These are phyloP conservation scores for Gonioctena quinquepunctata DNA, from an alignment of 1,140 invertebrate species.

Conservation along the genomic window DNA sequence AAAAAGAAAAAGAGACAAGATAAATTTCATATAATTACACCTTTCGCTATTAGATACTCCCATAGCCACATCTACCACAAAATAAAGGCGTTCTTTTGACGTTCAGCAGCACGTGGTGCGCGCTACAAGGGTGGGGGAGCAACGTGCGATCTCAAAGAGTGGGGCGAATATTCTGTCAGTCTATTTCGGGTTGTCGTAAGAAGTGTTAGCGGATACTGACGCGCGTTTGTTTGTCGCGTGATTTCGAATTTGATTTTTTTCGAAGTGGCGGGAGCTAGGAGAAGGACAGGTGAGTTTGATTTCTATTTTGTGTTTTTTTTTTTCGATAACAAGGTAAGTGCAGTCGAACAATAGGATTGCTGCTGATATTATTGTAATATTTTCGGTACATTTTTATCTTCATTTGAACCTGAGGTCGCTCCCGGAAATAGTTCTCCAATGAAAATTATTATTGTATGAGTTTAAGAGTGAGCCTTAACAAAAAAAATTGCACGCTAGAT, in stretches of 20 bases:
- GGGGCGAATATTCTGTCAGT: conserved; percentile 30
- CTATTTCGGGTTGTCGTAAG: conserved; percentile 20
- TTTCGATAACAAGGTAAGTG: no score
- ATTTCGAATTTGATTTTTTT: background rate
- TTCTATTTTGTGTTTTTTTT: background rate
- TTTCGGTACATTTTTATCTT: no score
- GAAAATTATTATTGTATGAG: no score
- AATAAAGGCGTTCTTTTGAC: conserved; percentile 30
- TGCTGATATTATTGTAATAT: no score
- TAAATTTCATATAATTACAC: conserved; percentile 12
- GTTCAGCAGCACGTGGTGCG: conserved; percentile 30
- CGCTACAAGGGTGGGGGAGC: conserved; percentile 25
- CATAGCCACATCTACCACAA: conserved; percentile 18
- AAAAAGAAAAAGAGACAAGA: background rate
- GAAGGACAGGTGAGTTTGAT: background rate
- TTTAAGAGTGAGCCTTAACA: no score
- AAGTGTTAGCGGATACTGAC: conserved; percentile 4
- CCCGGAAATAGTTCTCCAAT: no score
- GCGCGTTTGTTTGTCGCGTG: conserved; percentile 23
- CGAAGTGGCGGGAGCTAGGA: background rate
- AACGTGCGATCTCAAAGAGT: conserved; percentile 27
- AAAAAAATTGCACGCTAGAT: no score
- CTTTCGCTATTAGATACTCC: conserved; percentile 19
- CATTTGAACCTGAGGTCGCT: no score
- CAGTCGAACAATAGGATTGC: no score